Evolutionary conservation across 37 sponge, comb jelly and placozoan species (phyloP), one percentile per base, ranked within the genome.

Genomic region (Eunapius fragilis): DNA sequence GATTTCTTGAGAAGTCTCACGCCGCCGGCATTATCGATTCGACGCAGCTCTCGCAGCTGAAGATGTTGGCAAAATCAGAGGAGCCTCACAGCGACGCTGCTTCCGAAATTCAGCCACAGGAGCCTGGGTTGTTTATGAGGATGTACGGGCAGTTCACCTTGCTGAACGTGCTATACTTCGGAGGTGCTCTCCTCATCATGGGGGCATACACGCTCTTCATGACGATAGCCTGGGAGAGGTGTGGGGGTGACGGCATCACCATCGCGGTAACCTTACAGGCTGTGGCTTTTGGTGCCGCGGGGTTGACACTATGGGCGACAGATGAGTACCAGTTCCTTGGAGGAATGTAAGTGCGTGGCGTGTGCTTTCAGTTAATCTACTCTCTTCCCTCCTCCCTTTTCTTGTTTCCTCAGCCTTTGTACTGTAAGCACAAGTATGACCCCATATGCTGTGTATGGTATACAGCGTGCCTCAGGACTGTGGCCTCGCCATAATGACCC

Each of bases 101-200:
- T 37, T 17, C 45, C 27, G 41, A 37, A 36, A 14, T 13, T 27
- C 28, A 14, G 14, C 74, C 74, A 14, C 31, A 72, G 41, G 48
- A 35, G 50, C 79, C 79, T 25, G 48, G 79, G 2, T 26, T 79
- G 10, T 86, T 86, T 37, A 31, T 78, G 79, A 26, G 28, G 19
- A 80, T 82, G 74, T 89, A 89, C 84, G 78, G 83, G 26, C 84
- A 83, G 26, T 38, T 89, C 33, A 83, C 84, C 2, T 69, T 89
- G 26, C 74, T 89, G 48, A 89, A 89, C 67, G 74, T 89, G 58
- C 71, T 89, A 1, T 89, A 89, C 32, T 83, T 89, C 80, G 32
- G 80, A 25, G 89, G 89, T 14, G 78, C 79, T 19, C 67, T 89
- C 0, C 72, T 89, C 0, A 45, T 89, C 25, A 89, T 89, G 72